These are phyloP conservation scores for Epizoanthus ramosus DNA, from an alignment of 92 coral and sea anemone species.

Conservation along the genomic window DNA sequence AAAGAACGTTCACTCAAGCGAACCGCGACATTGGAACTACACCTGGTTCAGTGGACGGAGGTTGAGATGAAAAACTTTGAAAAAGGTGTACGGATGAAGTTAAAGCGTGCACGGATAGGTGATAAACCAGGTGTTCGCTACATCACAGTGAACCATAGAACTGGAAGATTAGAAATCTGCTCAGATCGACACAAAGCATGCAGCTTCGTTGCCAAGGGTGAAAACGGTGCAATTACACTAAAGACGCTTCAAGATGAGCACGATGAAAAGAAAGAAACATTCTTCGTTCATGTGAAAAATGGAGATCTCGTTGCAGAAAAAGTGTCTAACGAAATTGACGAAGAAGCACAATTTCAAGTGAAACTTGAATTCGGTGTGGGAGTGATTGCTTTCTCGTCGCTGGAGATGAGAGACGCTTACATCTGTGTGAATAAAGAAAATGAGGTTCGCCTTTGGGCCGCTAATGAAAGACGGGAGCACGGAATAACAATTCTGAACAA, in stretches of 20 bases:
- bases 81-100: slow-evolving; percentile 51
- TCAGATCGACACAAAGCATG: slow-evolving; percentile 25
- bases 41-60: slow-evolving; percentile 59
- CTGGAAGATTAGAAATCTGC: background rate
- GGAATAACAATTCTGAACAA: slow-evolving; percentile 44
- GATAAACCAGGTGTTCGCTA: background rate
- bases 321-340: background rate
- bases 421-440: slow-evolving; percentile 46
- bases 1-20: background rate
- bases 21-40: slow-evolving; percentile 39
- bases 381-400: slow-evolving; percentile 45
- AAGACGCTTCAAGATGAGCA: slow-evolving; percentile 9
- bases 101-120: slow-evolving; percentile 25
- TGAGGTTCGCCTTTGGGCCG: slow-evolving; percentile 11
- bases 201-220: slow-evolving; percentile 44
- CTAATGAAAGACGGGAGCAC: slow-evolving; percentile 33
- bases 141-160: background rate
- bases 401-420: slow-evolving; percentile 19
- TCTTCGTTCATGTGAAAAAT: background rate
- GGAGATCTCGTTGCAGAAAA: background rate
- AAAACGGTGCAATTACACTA: slow-evolving; percentile 37
- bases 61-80: slow-evolving; percentile 55
- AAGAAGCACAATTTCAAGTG: slow-evolving; percentile 41
- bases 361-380: slow-evolving; percentile 64
- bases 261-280: background rate